A percentile compares a stretch with the other conserved stretches of the same genome.
These are phyloP conservation scores for Euclidia mi DNA, from an alignment of 2,888 invertebrate genomes.

Conservation along the genomic window DNA sequence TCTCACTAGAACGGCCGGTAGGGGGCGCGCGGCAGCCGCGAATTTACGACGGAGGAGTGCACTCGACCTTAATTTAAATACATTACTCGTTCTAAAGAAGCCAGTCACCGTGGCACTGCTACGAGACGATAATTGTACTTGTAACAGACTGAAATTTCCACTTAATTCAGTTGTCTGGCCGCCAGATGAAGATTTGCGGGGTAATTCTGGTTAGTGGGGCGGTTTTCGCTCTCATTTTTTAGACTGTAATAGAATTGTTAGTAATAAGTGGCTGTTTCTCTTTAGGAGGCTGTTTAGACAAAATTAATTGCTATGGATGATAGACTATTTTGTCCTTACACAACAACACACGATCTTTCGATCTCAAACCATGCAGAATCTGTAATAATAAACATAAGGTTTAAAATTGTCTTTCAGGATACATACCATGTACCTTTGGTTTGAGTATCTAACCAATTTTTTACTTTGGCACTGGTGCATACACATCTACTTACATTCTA, in stretches of 20 bases:
- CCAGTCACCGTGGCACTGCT: conserved; percentile 32
- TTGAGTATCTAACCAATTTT: no score
- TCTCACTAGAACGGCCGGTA: conserved; percentile 29
- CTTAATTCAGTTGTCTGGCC: conserved; percentile 33
- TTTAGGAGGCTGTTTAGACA: no score
- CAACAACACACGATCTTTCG: no score
- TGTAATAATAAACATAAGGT: no score
- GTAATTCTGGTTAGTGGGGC: conserved; percentile 25
- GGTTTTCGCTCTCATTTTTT: conserved; percentile 20
- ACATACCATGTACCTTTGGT: no score
- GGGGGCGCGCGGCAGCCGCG: conserved; percentile 27
- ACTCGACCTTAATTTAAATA: conserved; percentile 71
- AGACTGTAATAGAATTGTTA: conserved; percentile 12
- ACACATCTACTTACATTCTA: no score
- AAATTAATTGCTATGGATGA: no score
- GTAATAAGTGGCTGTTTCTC: neutral
- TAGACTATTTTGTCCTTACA: no score
- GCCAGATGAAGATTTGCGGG: conserved; percentile 34
- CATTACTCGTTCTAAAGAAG: conserved; percentile 65
- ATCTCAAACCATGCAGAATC: no score
- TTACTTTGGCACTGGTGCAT: no score
- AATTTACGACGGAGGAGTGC: conserved; percentile 57
- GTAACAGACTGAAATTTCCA: conserved; percentile 36
- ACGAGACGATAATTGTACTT: conserved; percentile 46
- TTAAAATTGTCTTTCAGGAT: no score